Base-by-base conservation (phyloP, 2,797 vertebrate genomes). In the Sylvia borin region DNA sequence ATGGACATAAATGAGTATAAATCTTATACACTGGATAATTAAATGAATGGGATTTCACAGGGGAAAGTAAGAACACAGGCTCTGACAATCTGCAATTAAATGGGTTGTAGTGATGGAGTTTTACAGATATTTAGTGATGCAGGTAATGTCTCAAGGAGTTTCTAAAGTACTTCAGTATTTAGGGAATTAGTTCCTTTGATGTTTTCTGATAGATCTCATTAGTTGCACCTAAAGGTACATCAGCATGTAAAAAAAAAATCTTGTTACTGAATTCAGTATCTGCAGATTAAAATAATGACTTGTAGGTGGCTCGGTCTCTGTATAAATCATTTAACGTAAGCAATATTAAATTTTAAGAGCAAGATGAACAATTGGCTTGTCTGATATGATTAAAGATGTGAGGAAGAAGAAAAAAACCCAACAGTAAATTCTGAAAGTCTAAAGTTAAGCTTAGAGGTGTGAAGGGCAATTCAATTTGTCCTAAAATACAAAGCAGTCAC, bases 81-180 rank as follows among this genome's bases (percentile, higher is more conserved):
- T 85, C 61, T 4, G 9, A 67, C 24, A 85, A 42, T 31, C 48
- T 87, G 48, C 42, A 74, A 26, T 74, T 61, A 76, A 16, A 61
- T 29, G 27, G 34, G 11, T 26, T 72, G 42, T 45, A 83, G 29
- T 34, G 51, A 36, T 76, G 58, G 42, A 65, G 61, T 74, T 74
- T 38, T 71, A 79, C 45, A 88, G 80, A 29, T 64, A 71, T 45
- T 90, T 88, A 87, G 83, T 74, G 60, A 95, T 67, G 71, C 67
- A 76, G 60, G 45, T 76, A 73, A 91, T 40, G 67, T 84, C 55
- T 90, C 67, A 78, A 85, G 71, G 85, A 90, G 85, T 88, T 95
- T 86, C 57, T 64, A 43, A 91, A 93, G 66, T 60, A 75, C 42
- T 76, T 87, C 3, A 86, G 43, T 61, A 94, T 89, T 81, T 86